Base-by-base conservation (phyloP, 2,888 invertebrate genomes). In the Gastracanthus pulcherrimus region DNA sequence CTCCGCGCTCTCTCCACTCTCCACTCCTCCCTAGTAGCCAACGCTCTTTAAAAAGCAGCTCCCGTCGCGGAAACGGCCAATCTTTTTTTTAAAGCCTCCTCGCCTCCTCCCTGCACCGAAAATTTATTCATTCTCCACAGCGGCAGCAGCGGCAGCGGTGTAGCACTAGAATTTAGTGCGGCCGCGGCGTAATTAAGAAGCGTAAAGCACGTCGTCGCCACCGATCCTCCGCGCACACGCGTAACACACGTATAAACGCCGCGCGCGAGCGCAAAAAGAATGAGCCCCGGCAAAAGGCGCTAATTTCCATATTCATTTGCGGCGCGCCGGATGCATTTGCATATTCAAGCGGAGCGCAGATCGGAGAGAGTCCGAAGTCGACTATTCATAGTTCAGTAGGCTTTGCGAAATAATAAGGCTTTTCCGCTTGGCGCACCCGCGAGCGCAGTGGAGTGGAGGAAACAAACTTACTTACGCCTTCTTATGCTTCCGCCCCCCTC, bases 301-400 rank as follows among this genome's bases (percentile, higher is more conserved):
- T 34, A 66, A 74, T 78, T 72, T 77, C 70, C 75, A 69, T 77
- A 77, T 77, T 81, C 67, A 78, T 75, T 72, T 66, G 76, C 60
- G 71, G 71, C 55, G 34, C 64, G 6, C 19, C n/a, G 26, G 45
- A 38, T 11, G 58, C 41, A 41, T 76, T 81, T 76, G 67, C 81
- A 81, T 81, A 81, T 72, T 81, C 76, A 48, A 67, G 67, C 23
- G 29, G 55, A 3, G 29, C 55, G 36, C 64, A 48, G 51, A 7
- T 7, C 26, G 16, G 64, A 71, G 41, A 26, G 38, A 60, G 23
- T 7, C 7, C 6, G 60, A 60, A 29, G 31, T 1, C 2, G 29
- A 29, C 51, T 38, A 75, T 75, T 76, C 62, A 80, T 80, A 70
- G 64, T 76, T 81, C 34, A 66, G 66, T 66, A 66, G 76, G 76